Conservation (phyloP, 2,797 vertebrate species). For the Sebastes matsubarae region DNA sequence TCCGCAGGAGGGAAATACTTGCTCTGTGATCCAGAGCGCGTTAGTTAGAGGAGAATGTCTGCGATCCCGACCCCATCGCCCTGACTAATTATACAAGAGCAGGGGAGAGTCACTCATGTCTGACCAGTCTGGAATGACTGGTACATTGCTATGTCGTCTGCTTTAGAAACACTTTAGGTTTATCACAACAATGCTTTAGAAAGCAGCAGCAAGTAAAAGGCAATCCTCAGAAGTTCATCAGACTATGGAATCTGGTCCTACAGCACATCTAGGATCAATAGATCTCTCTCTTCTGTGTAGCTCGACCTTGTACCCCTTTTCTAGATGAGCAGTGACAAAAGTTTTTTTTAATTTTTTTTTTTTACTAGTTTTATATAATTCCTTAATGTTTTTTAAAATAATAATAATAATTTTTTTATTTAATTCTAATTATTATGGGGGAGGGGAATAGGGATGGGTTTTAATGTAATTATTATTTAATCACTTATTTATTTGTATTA, state of each 20-base stretch:
- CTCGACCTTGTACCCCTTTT: not conserved
- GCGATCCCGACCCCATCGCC: constrained; percentile 2
- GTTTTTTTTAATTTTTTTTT: not conserved
- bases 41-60: constrained; percentile 47
- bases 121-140: constrained; percentile 14
- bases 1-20: constrained; percentile 56
- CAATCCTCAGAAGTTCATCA: not conserved
- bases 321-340: not conserved
- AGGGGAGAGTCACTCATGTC: constrained; percentile 30
- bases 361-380: too few relatives aligned
- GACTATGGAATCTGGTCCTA: not conserved
- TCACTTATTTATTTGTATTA: not conserved
- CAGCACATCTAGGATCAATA: not conserved
- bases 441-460: not conserved
- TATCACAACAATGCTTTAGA: not conserved
- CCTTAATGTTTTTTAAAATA: too few relatives aligned
- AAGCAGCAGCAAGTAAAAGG: not conserved
- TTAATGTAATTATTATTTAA: not conserved
- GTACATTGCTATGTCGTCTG: not conserved
- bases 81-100: constrained; percentile 37
- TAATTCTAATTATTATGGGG: not conserved
- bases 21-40: constrained; percentile 27
- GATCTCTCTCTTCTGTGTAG: not conserved
- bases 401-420: not conserved
- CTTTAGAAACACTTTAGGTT: not conserved